phyloP scores from a whole-genome alignment of 2,888 invertebrate species.

The Mimas tiliae region DNA sequence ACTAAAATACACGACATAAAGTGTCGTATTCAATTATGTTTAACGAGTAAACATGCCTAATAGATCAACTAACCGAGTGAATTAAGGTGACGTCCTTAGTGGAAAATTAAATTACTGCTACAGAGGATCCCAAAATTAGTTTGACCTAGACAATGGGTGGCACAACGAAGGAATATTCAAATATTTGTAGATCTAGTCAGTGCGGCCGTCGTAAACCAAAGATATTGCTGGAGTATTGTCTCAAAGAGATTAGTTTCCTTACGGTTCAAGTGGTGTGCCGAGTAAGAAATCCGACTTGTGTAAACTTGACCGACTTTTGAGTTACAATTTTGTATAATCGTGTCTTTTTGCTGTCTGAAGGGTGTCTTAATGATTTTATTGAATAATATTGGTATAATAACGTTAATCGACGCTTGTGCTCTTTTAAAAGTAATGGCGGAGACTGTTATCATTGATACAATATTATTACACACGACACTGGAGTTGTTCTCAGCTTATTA shows the following conservation, averaged over 20 bases:
- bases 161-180: constrained; percentile 67
- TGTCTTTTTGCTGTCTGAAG: background rate
- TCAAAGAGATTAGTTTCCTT: constrained; percentile 79
- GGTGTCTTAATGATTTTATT: background rate
- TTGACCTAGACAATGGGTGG: constrained; percentile 78
- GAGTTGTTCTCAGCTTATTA: background rate
- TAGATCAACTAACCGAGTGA: constrained; percentile 60
- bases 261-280: constrained; percentile 59
- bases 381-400: background rate
- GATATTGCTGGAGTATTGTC: constrained; percentile 79
- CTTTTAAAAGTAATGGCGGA: background rate
- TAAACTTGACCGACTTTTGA: constrained; percentile 18
- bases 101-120: constrained; percentile 74
- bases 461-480: background rate
- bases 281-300: constrained; percentile 37
- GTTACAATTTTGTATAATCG: constrained; percentile 2
- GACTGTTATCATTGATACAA: background rate
- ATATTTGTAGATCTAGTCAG: constrained; percentile 77
- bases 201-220: constrained; percentile 74
- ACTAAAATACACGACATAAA: background rate
- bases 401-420: background rate
- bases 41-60: constrained; percentile 53
- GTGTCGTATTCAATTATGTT: constrained; percentile 33
- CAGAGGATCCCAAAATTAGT: constrained; percentile 73
- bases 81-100: constrained; percentile 66